These are phyloP conservation scores for Pseudomyrmex cubaensis DNA, from an alignment of 1,140 invertebrate species.

Conservation along the genomic window DNA sequence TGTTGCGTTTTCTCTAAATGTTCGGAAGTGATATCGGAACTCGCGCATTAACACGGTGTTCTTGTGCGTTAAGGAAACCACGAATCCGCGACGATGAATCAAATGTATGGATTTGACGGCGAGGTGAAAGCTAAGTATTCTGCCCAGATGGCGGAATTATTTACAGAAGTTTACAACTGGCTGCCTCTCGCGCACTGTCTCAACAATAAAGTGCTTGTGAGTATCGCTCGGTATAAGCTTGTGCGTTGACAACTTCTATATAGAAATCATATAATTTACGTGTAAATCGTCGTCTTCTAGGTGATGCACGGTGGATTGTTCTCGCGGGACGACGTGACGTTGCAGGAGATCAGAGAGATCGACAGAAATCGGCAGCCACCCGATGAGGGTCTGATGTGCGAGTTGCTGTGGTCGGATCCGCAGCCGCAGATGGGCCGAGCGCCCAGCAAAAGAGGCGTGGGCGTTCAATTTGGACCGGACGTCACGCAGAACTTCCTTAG, in stretches of 20 bases:
- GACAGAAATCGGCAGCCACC: constrained; percentile 98
- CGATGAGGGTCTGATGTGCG: constrained; percentile 98
- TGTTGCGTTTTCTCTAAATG: constrained; percentile 4
- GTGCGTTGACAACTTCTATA: neutral
- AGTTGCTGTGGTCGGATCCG: constrained; percentile 99
- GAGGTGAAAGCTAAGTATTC: constrained; percentile 99
- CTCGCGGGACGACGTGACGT: constrained; percentile 94
- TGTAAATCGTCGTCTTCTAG: constrained; percentile 76
- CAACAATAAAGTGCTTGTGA: constrained; percentile 95
- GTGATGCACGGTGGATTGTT: constrained; percentile 98
- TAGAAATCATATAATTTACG: constrained; percentile 18
- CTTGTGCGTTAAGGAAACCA: constrained; percentile 92
- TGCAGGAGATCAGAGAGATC: constrained; percentile 95
- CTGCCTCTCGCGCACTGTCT: constrained; percentile 98
- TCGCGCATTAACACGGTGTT: constrained; percentile 2
- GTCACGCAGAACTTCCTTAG: constrained; percentile 95
- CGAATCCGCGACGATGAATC: constrained; percentile 99
- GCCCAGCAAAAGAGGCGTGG: constrained; percentile 98
- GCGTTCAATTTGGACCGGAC: constrained; percentile 99
- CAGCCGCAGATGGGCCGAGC: constrained; percentile 94
- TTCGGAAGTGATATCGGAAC: neutral
- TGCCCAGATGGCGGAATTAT: constrained; percentile 97
- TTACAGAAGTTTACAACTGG: constrained; percentile 99
- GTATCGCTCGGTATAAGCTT: constrained; percentile 69
- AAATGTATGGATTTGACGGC: constrained; percentile 99